These are phyloP conservation scores for Calliphora vomitoria DNA, from an alignment of 2,888 invertebrate genomes.

Conservation along the genomic window DNA sequence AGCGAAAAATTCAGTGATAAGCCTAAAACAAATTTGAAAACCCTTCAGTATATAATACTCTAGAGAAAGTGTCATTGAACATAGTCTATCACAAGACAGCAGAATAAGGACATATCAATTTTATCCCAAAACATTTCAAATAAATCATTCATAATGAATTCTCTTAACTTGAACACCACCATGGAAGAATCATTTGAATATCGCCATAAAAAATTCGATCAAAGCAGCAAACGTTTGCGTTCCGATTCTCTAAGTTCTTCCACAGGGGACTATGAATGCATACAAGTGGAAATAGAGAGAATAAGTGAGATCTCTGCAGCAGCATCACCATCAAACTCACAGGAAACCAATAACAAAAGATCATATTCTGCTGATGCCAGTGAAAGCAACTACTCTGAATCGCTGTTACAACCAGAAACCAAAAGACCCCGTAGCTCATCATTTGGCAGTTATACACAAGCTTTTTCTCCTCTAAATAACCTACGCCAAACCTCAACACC, in stretches of 20 bases:
- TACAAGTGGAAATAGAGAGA: constrained; percentile 53
- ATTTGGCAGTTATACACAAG: constrained; percentile 13
- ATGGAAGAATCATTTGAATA: constrained; percentile 71
- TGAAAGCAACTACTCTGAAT: not conserved
- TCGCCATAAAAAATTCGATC: constrained; percentile 81
- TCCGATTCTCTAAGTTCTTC: constrained; percentile 43
- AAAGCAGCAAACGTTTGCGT: constrained; percentile 60
- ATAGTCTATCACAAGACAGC: constrained; percentile 24
- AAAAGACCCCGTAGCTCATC: constrained; percentile 42
- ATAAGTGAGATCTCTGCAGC: not conserved
- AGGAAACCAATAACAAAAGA: not conserved
- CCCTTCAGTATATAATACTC: constrained; percentile 37
- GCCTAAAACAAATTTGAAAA: not conserved
- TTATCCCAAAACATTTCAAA: not conserved
- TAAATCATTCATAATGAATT: not conserved
- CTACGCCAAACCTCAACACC: not conserved
- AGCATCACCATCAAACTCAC: not conserved
- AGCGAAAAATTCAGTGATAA: constrained; percentile 55
- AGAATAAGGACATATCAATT: constrained; percentile 16
- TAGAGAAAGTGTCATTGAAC: not conserved
- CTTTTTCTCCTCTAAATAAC: not conserved
- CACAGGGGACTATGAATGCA: not conserved
- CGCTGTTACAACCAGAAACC: not conserved
- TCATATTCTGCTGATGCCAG: not conserved
- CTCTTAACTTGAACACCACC: not conserved